A percentile compares a stretch with the other conserved stretches of the same genome.
phyloP scores from a whole-genome alignment of 2,797 vertebrate species.

The Manis crassicaudata region DNA sequence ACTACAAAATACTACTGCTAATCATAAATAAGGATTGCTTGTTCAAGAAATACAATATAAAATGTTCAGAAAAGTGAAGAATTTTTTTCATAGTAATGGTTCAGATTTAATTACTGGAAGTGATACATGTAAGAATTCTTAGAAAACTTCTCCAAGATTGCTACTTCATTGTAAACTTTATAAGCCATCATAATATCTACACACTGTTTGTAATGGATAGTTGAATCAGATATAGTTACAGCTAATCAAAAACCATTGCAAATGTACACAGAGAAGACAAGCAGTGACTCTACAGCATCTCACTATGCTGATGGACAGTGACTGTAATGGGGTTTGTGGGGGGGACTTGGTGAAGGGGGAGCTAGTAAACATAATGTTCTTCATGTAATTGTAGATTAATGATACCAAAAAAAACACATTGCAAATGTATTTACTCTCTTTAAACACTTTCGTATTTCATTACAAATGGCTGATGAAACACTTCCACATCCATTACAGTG shows the following conservation, averaged over 20 bases:
- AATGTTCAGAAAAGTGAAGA: slow-evolving; percentile 23
- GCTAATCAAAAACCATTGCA: slow-evolving; percentile 75
- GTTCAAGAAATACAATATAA: slow-evolving; percentile 38
- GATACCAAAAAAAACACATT: slow-evolving; percentile 12
- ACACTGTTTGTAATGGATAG: slow-evolving; percentile 51
- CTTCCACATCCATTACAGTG: slow-evolving; percentile 62
- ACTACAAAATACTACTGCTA: not conserved
- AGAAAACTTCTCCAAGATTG: slow-evolving; percentile 32
- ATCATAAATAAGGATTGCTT: not conserved
- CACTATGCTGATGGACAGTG: too few species aligned
- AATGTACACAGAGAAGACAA: slow-evolving; percentile 4
- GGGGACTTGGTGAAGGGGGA: too few species aligned
- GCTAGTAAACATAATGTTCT: too few species aligned
- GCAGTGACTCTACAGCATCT: too few species aligned
- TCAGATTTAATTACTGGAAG: slow-evolving; percentile 15
- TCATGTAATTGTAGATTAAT: too few species aligned
- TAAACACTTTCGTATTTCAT: slow-evolving; percentile 75
- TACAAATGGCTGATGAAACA: slow-evolving; percentile 68
- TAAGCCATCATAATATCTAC: slow-evolving; percentile 22
- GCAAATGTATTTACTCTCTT: slow-evolving; percentile 71
- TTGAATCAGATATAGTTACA: slow-evolving; percentile 57
- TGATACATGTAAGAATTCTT: not conserved
- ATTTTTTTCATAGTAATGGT: slow-evolving; percentile 31
- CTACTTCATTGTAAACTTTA: slow-evolving; percentile 41
- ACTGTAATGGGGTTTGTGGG: too few species aligned